Base-by-base conservation (phyloP, 2,888 invertebrate genomes). In the Mactromeris polynyma region DNA sequence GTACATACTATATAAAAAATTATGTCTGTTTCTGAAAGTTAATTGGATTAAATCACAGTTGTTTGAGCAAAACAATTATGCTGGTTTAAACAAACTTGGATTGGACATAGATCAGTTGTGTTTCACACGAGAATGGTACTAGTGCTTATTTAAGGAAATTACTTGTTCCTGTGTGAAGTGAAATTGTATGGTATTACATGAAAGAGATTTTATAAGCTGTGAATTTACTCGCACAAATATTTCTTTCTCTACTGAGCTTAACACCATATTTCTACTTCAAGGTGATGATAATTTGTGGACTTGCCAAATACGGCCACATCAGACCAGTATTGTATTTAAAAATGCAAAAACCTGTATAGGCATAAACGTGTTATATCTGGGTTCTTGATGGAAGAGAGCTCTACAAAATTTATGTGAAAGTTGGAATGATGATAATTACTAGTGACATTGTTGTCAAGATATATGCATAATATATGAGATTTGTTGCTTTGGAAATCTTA, bases 381-480 rank as follows among this genome's bases (percentile, higher is more conserved):
- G 33, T 11, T 73, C 33, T 73, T 73, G 17, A 73, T 73, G 33
- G 2, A 73, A 6, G 6, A 69, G 7, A 2, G n/a, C 7, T 17
- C 2, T 17, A 33, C 19, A 17, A 26, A 9, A 73, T 33, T 11
- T 36, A 73, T 73, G 36, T 11, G 73, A 73, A 73, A 19, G 33
- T 33, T 11, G 6, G 19, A 17, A 14, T 73, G 73, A 73, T 73
- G 73, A 73, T 73, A 73, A 73, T 33, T 33, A 73, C 73, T 73
- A 17, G 73, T 14, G 36, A 73, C 73, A 73, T 58, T 36, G 73
- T 73, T 73, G 73, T 36, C 19, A 73, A 73, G 73, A 36, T 33
- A 73, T 73, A 33, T 73, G 73, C 73, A 73, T 73, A 33, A 73
- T 73, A 73, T 73, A 73, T 73, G 73, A 73, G 73, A 36, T 19